These are phyloP conservation scores for Syrphus vitripennis DNA, from an alignment of 2,888 invertebrate genomes.

Conservation along the genomic window DNA sequence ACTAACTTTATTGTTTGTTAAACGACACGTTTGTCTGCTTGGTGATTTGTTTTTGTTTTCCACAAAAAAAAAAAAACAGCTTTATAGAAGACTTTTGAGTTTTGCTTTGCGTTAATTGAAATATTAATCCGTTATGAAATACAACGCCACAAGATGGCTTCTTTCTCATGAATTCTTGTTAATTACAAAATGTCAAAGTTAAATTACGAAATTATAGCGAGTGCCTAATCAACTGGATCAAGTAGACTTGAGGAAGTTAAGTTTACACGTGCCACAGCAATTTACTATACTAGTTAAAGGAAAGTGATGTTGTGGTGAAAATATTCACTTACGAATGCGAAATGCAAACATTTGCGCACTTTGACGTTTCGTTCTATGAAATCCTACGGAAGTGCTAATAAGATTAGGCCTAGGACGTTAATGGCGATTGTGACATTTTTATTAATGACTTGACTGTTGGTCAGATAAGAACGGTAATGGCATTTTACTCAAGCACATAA, in stretches of 20 bases:
- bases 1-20: not conserved
- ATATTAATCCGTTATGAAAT: constrained; percentile 39
- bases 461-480: not conserved
- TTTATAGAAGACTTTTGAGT: not conserved
- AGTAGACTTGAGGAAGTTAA: not conserved
- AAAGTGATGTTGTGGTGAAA: not conserved
- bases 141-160: constrained; percentile 12
- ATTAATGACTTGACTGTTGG: constrained; percentile 3
- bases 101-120: constrained; percentile 40
- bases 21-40: not conserved
- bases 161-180: not conserved
- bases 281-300: too few relatives aligned
- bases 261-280: not conserved
- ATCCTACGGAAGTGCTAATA: constrained; percentile 24
- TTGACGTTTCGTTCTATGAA: not conserved
- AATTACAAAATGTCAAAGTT: constrained; percentile 38
- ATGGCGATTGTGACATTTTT: constrained; percentile 36
- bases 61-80: too few relatives aligned
- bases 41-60: constrained; percentile 2
- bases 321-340: constrained; percentile 16
- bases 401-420: constrained; percentile 37
- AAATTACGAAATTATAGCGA: constrained; percentile 29
- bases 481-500: not conserved
- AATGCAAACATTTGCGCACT: not conserved
- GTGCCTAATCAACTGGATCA: not conserved